These are phyloP conservation scores for Drosophila crucigera DNA, from an alignment of 2,888 invertebrate genomes.

Conservation along the genomic window DNA sequence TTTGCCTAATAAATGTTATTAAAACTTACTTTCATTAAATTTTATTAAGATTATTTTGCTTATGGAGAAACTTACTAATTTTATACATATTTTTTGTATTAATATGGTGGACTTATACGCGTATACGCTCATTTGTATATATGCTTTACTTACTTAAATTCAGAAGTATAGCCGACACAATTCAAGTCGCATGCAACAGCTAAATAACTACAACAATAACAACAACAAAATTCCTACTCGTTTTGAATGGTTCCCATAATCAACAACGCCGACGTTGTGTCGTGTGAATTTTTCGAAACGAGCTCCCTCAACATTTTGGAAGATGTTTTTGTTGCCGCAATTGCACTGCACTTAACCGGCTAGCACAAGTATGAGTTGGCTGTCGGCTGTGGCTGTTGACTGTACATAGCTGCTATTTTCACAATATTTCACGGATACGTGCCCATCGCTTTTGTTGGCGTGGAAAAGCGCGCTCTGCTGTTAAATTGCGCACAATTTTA, in stretches of 20 bases:
- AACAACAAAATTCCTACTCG: conserved; percentile 59
- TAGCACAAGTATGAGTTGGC: conserved; percentile 20
- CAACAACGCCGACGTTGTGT: conserved; percentile 46
- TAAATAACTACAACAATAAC: conserved; percentile 47
- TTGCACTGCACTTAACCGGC: conserved; percentile 46
- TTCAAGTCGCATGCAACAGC: conserved; percentile 49
- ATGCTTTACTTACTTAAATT: conserved; percentile 11
- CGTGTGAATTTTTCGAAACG: conserved; percentile 71
- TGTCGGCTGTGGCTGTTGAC: conserved; percentile 28
- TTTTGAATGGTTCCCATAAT: conserved; percentile 79
- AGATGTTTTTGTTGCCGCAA: conserved; percentile 58
- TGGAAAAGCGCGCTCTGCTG: conserved; percentile 75
- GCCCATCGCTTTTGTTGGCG: conserved; percentile 59
- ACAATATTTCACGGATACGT: conserved; percentile 82
- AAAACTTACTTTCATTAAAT: background rate
- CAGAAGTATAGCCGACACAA: conserved; percentile 31
- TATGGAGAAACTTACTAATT: background rate
- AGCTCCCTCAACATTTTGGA: conserved; percentile 53
- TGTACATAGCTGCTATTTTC: conserved; percentile 63
- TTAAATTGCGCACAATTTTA: conserved; percentile 79
- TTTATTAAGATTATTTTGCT: background rate
- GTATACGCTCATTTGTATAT: background rate
- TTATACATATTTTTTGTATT: background rate
- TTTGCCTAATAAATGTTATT: background rate
- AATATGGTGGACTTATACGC: background rate